Evolutionary conservation across 2,797 vertebrate species (phyloP), one percentile per base, ranked within the genome.

Genomic region (Pantherophis alleghaniensis): DNA sequence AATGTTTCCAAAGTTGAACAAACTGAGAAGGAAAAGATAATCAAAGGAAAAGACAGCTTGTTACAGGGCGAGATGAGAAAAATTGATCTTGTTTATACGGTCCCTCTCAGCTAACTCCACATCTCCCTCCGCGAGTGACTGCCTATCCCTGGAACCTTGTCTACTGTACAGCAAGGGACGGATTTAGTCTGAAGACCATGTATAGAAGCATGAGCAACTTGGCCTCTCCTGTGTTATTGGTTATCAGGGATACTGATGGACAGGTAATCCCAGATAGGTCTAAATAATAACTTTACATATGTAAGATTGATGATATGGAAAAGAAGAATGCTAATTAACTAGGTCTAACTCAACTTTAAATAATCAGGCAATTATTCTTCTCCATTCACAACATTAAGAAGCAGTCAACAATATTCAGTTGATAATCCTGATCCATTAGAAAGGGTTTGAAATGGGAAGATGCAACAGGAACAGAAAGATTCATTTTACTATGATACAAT

Each of bases 171-270:
- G 95, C 95, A 0, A 96, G 95, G 66, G 95, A 97, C 0, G 97
- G 97, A 66, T 97, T 97, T 87, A 97, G 97, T n/a, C 94, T 97
- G 90, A 96, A 83, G 95, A 96, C 92, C 32, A 92, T 97, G 92
- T 97, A 97, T 91, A 91, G 97, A 90, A 97, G 92, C 90, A 97
- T 97, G 97, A 95, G 92, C n/a, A 92, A 95, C 20, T 92, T 87
- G 69, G 93, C 94, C 0, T 96, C 96, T 42, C 97, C 97, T 0
- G 96, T 95, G 57, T 94, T 97, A 86, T 94, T 97, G 93, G 87
- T 93, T 24, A 90, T 97, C 51, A 96, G 94, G 92, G 97, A 97
- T 90, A 95, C 96, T 59, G 96, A 97, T 1, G 96, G 95, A 5
- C 96, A 97, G 96, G 97, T 97, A 92, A 92, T 51, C 59, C 22